A percentile compares a stretch with the other conserved stretches of the same genome.
Conservation (phyloP, 2,113 vertebrate genomes). For the Meles meles region DNA sequence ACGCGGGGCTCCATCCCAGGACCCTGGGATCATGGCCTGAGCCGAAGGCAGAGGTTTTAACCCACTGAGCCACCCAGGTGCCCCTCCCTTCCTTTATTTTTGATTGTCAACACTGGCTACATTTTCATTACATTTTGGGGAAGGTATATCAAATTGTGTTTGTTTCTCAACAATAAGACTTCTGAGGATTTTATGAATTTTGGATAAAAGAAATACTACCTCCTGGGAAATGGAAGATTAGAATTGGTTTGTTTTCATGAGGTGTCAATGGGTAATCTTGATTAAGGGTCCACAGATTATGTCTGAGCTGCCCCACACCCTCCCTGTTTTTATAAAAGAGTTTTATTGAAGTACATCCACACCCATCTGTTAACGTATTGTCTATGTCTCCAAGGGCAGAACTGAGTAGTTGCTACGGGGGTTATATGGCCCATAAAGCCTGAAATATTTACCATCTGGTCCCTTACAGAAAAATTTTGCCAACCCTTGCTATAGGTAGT, state of each 20-base stretch:
- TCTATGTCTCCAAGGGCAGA: background rate
- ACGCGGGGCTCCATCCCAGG: no score
- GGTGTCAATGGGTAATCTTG: background rate
- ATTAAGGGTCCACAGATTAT: background rate
- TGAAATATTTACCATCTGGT: background rate
- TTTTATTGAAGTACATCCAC: background rate
- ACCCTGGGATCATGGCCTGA: no score
- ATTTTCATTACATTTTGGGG: background rate
- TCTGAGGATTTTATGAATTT: background rate
- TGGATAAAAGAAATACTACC: background rate
- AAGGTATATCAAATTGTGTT: background rate
- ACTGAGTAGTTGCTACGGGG: background rate
- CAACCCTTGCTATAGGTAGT: background rate
- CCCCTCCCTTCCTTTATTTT: no score
- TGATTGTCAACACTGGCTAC: background rate
- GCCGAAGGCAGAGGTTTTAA: no score
- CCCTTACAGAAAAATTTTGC: background rate
- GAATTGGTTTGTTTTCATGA: background rate
- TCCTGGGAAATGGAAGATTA: background rate
- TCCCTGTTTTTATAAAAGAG: background rate
- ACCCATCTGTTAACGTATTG: rapidly evolving
- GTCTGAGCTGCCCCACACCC: rapidly evolving
- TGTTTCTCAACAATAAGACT: constrained; percentile 7
- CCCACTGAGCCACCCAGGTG: no score
- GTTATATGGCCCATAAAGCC: background rate